Base-by-base conservation (phyloP, 2,113 vertebrate genomes). In the Budorcas taxicolor region DNA sequence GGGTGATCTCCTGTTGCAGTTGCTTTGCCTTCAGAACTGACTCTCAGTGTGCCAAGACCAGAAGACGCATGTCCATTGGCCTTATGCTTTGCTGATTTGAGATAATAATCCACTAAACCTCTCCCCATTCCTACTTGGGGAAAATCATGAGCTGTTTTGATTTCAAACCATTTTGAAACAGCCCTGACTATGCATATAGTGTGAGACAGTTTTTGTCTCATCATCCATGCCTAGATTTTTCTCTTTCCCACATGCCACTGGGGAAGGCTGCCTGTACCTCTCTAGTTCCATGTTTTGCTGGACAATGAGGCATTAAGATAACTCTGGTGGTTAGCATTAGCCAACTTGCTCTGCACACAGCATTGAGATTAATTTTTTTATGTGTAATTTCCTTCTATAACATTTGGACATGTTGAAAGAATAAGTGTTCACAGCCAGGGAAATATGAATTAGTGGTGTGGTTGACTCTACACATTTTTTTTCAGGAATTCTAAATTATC, bases 401-500 rank as follows among this genome's bases (percentile, higher is more conserved):
- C 25, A 15, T 58, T 47, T 67, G 52, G 45, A 27, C 67, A 67
- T 86, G 8, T 43, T 47, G 85, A 95, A 76, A 5, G 33, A 43
- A 60, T 78, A 76, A 29, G 3, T 1, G 58, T 90, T 94, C 91
- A 58, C 12, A 82, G 36, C 3, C 43, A 88, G 55, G 64, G 71
- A 52, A 71, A 82, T 80, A 21, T 36, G 47, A 50, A 78, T 50
- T 21, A 60, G 13, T 83, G 27, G 14, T 53, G 43, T 60, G 17
- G 8, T 13, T 76, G 64, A 40, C 33, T 31, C 64, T 88, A 40
- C 3, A n/a, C 60, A 50, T 78, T 96, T 40, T 97, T 97, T 21
- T 96, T 96, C 81, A 95, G 96, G 89, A 90, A 93, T 91, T 80
- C 60, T 87, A 87, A 71, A 12, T 92, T 92, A 64, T 55, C 87